Evolutionary conservation across 2,797 vertebrate genomes (phyloP).

Genomic region (Dendrocincla tyrannina): DNA sequence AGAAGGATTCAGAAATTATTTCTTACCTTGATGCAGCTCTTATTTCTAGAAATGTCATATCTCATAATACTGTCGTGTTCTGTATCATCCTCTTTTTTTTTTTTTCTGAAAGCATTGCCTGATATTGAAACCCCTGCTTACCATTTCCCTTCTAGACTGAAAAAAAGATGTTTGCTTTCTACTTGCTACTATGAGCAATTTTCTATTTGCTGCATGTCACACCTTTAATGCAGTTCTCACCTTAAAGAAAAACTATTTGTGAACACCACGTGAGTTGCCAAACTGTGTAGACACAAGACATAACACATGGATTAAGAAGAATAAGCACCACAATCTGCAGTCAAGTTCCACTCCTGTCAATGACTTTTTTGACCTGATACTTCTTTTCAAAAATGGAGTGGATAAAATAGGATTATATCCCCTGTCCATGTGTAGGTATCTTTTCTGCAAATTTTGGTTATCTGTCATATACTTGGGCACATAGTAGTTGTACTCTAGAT

Average conservation of each 20-base stretch:
- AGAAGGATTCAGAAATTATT: not conserved
- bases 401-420: not conserved
- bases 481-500: not conserved
- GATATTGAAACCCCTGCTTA: not conserved
- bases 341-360: not conserved
- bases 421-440: not conserved
- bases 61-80: not conserved
- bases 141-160: not conserved
- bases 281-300: not conserved
- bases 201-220: not conserved
- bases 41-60: not conserved
- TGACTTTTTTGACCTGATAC: not conserved
- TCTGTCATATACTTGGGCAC: not conserved
- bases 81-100: not conserved
- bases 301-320: not conserved
- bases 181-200: not conserved
- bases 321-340: not conserved
- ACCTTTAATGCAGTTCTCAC: not conserved
- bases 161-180: not conserved
- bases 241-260: not conserved
- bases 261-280: not conserved
- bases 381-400: not conserved
- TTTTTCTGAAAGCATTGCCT: not conserved
- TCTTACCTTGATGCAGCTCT: not conserved
- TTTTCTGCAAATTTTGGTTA: slow-evolving; percentile 1